Evolutionary conservation across 2,888 invertebrate genomes (phyloP).

Genomic region (Spisula subtruncata): DNA sequence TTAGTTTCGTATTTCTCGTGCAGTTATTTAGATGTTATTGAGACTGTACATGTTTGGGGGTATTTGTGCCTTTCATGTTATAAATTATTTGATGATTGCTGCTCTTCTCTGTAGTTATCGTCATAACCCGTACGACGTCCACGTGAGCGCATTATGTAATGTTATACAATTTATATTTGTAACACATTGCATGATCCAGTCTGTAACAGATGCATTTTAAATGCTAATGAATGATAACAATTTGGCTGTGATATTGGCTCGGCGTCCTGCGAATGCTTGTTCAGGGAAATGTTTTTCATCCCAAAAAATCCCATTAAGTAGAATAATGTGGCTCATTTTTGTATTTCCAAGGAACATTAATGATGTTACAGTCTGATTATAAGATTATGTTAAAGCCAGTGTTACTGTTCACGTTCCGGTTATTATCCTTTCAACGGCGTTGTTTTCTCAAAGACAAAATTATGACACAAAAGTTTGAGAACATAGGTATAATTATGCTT

Average conservation of each 20-base stretch:
- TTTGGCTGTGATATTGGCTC: background rate
- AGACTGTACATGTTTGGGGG: too few relatives aligned
- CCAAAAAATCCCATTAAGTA: background rate
- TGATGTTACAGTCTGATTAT: background rate
- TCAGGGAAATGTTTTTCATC: background rate
- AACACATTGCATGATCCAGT: too few relatives aligned
- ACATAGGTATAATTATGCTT: slow-evolving; percentile 3
- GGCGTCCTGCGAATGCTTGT: background rate
- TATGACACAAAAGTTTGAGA: background rate
- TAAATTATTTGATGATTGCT: too few relatives aligned
- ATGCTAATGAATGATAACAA: too few relatives aligned
- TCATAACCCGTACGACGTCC: too few relatives aligned
- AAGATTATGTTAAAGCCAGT: background rate
- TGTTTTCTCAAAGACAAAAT: background rate
- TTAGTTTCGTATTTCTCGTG: too few relatives aligned
- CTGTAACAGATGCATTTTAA: too few relatives aligned
- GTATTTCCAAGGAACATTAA: background rate
- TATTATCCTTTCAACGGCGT: background rate
- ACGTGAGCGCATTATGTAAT: too few relatives aligned
- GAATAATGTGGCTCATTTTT: background rate
- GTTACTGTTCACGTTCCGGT: background rate
- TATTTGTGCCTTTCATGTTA: too few relatives aligned
- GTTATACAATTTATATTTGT: too few relatives aligned
- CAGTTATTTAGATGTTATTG: too few relatives aligned
- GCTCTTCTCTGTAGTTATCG: too few relatives aligned